Evolutionary conservation across 2,113 vertebrate genomes (phyloP).

Genomic region (Eulemur rufifrons): DNA sequence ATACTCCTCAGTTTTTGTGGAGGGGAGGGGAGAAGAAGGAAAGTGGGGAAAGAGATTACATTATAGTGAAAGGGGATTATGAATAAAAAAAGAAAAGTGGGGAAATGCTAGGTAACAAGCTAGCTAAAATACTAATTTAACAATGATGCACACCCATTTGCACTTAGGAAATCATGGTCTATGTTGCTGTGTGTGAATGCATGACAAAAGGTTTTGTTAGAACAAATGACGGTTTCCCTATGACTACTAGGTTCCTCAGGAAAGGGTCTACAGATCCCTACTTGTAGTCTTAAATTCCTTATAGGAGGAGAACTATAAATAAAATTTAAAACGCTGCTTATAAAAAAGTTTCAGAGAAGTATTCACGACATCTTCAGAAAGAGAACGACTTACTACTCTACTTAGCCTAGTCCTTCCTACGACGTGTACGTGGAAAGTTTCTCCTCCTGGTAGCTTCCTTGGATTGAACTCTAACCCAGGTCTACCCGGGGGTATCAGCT

Average conservation of each 20-base stretch:
- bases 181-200: accelerated
- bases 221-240: not conserved
- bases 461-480: not conserved
- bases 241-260: not conserved
- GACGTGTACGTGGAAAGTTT: not conserved
- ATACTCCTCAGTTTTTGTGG: not conserved
- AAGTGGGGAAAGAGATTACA: not conserved
- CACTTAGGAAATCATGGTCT: not conserved
- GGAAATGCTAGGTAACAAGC: not conserved
- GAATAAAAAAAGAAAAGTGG: not conserved
- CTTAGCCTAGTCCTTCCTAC: not conserved
- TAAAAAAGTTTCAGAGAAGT: slow-evolving; percentile 18
- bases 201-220: not conserved
- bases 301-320: not conserved
- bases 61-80: not conserved
- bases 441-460: not conserved
- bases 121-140: not conserved
- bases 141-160: not conserved
- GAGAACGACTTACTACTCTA: not conserved
- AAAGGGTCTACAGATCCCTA: not conserved
- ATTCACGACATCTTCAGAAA: not conserved
- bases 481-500: not conserved
- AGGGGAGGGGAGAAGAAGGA: not conserved
- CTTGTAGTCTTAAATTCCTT: slow-evolving; percentile 1
- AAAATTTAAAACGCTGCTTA: not conserved